Evolutionary conservation across 2,797 vertebrate species (phyloP).

Genomic region (Salarias fasciatus): DNA sequence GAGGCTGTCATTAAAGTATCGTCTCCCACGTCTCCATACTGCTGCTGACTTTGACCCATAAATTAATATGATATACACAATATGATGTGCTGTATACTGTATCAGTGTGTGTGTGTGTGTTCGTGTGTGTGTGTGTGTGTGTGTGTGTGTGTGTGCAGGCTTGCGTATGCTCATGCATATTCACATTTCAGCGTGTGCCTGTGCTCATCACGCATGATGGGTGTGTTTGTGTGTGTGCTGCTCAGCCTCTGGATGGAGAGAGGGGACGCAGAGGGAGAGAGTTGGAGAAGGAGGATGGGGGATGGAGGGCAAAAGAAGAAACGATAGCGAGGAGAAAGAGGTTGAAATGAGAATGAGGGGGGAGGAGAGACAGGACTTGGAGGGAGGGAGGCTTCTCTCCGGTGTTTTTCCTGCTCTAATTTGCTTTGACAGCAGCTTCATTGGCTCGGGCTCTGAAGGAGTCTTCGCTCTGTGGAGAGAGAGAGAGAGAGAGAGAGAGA

Average conservation of each 20-base stretch:
- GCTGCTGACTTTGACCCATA: too few species aligned
- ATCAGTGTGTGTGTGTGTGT: neutral
- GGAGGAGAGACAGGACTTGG: too few species aligned
- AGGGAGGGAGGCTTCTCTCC: constrained; percentile 18
- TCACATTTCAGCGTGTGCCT: neutral
- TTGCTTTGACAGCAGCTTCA: constrained; percentile 60
- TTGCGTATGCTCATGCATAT: constrained; percentile 17
- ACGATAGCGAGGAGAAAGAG: too few species aligned
- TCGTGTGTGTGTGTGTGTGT: neutral
- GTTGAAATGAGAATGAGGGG: too few species aligned
- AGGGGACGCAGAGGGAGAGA: too few species aligned
- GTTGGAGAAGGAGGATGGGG: too few species aligned
- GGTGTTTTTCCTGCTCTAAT: constrained; percentile 56
- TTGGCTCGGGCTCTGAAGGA: constrained; percentile 40
- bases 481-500: constrained; percentile 13
- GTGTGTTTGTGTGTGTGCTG: constrained; percentile 5
- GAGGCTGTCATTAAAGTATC: too few species aligned
- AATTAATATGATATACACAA: too few species aligned
- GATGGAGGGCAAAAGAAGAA: too few species aligned
- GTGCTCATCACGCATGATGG: neutral
- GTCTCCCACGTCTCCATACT: too few species aligned
- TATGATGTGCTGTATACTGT: neutral
- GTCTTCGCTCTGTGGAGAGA: constrained; percentile 7
- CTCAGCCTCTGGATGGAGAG: neutral
- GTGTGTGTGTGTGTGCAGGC: neutral